A percentile compares a stretch with the other conserved stretches of the same genome.
Evolutionary conservation across 2,797 vertebrate genomes (phyloP).

Genomic region (Hipposideros larvatus): DNA sequence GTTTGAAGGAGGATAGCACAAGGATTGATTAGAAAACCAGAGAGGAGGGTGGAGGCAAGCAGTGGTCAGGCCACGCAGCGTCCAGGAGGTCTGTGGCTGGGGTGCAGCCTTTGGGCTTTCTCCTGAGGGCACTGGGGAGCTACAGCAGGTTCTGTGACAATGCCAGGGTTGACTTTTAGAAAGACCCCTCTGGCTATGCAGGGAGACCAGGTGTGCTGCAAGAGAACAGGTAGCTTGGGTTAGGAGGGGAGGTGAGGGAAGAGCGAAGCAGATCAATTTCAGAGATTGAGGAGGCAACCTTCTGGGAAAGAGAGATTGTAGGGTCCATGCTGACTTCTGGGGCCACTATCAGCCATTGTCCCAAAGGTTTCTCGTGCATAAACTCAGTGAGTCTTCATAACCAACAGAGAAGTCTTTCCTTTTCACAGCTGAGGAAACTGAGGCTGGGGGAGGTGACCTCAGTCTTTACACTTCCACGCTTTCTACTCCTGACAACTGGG

Average conservation of each 20-base stretch:
- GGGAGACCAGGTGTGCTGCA: background rate
- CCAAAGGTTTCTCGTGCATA: background rate
- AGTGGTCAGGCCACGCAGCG: rapidly evolving
- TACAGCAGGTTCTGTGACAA: background rate
- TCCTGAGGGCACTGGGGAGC: background rate
- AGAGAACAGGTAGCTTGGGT: background rate
- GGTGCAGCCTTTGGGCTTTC: background rate
- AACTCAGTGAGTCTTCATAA: background rate
- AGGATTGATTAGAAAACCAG: background rate
- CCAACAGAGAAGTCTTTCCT: background rate
- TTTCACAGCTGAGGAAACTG: background rate
- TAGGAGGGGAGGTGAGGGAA: background rate
- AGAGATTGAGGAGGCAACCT: background rate
- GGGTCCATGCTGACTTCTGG: background rate
- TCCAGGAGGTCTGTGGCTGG: background rate
- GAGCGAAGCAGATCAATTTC: background rate
- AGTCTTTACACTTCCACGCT: background rate
- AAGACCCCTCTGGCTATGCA: background rate
- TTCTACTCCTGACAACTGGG: background rate
- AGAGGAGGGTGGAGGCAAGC: background rate
- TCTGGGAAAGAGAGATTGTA: background rate
- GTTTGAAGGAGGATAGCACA: background rate
- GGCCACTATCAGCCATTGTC: background rate
- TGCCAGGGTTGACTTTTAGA: background rate
- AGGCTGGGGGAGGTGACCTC: background rate